Evolutionary conservation across 2,888 invertebrate species (phyloP).

Genomic region (Drosophila quinaria): DNA sequence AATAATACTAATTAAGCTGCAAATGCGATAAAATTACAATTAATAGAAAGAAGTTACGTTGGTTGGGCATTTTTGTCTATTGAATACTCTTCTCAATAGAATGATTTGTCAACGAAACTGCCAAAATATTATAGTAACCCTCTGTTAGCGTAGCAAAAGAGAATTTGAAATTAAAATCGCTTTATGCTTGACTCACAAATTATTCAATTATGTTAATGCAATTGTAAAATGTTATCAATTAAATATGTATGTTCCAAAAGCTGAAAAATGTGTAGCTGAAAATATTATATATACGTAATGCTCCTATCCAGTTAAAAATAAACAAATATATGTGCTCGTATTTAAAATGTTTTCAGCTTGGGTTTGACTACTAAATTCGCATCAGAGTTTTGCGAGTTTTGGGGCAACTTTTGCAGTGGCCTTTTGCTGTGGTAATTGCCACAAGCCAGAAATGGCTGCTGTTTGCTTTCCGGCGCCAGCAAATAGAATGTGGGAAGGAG

Average conservation of each 20-base stretch:
- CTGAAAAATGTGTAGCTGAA: slow-evolving; percentile 9
- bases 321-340: background rate
- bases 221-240: slow-evolving; percentile 43
- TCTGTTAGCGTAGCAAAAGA: background rate
- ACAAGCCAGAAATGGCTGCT: slow-evolving; percentile 56
- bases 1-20: slow-evolving; percentile 52
- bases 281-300: slow-evolving; percentile 9
- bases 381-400: slow-evolving; percentile 32
- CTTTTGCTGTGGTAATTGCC: slow-evolving; percentile 67
- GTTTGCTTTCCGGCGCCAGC: slow-evolving; percentile 48
- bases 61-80: no score
- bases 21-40: slow-evolving; percentile 28
- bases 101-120: background rate
- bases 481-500: background rate
- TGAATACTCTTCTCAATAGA: slow-evolving; percentile 11
- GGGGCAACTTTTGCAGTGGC: slow-evolving; percentile 52
- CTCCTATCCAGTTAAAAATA: background rate
- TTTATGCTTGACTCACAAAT: slow-evolving; percentile 46
- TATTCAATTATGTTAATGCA: slow-evolving; percentile 57
- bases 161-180: slow-evolving; percentile 47
- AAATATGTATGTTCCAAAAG: slow-evolving; percentile 8
- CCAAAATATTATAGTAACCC: background rate
- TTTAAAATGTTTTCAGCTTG: slow-evolving; percentile 30
- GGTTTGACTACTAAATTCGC: slow-evolving; percentile 30
- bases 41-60: background rate